Conservation (phyloP, 2,797 vertebrate genomes). For the Pantherophis vulpinus region DNA sequence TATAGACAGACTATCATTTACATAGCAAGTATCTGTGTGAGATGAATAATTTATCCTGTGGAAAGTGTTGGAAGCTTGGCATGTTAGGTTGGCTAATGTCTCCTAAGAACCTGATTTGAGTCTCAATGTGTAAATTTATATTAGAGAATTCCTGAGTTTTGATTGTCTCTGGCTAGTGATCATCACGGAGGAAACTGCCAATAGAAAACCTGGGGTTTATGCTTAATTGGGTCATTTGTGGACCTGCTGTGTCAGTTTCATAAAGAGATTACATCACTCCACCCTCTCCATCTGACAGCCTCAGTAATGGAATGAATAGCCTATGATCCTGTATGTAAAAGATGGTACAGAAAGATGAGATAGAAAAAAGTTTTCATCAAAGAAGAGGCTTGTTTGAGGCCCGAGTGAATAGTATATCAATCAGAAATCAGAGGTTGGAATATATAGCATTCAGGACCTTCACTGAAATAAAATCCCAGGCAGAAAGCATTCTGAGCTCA, state of each 20-base stretch:
- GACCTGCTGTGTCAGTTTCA: slow-evolving; percentile 14
- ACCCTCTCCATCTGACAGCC: not conserved
- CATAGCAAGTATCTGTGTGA: slow-evolving; percentile 70
- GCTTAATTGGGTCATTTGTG: slow-evolving; percentile 58
- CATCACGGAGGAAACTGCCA: slow-evolving; percentile 52
- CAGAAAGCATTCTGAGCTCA: slow-evolving; percentile 46
- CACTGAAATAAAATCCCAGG: slow-evolving; percentile 62
- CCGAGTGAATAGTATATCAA: slow-evolving; percentile 36
- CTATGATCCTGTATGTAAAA: slow-evolving; percentile 28
- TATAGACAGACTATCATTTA: slow-evolving; percentile 78
- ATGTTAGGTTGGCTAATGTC: slow-evolving; percentile 64
- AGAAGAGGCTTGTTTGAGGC: slow-evolving; percentile 55
- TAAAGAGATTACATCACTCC: slow-evolving; percentile 3
- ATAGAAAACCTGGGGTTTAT: slow-evolving; percentile 57
- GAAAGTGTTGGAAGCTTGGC: slow-evolving; percentile 68
- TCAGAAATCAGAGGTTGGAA: slow-evolving; percentile 34
- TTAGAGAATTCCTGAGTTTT: slow-evolving; percentile 73
- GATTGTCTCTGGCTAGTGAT: slow-evolving; percentile 69
- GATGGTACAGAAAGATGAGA: slow-evolving; percentile 44
- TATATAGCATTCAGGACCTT: slow-evolving; percentile 52
- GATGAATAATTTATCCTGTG: slow-evolving; percentile 80
- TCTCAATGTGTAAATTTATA: slow-evolving; percentile 70
- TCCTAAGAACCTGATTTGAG: slow-evolving; percentile 73
- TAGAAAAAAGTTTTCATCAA: slow-evolving; percentile 63
- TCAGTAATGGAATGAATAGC: slow-evolving; percentile 30